These are phyloP conservation scores for Gari tellinella DNA, from an alignment of 2,888 invertebrate species.

Conservation along the genomic window DNA sequence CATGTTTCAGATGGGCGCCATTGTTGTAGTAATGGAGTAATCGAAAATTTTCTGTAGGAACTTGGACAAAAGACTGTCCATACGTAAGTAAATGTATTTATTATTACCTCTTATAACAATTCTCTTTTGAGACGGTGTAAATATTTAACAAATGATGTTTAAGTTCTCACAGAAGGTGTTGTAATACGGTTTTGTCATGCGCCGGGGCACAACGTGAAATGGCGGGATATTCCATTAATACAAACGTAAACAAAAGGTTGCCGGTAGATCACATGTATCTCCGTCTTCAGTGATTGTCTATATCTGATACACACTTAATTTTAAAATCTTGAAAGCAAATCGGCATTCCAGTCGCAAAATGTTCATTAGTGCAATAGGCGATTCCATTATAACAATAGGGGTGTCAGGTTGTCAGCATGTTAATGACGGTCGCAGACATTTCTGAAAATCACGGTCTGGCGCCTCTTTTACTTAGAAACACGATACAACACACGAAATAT, in stretches of 20 bases:
- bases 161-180: neutral
- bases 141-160: too few relatives aligned
- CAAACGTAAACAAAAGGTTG: too few relatives aligned
- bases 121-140: too few relatives aligned
- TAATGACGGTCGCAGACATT: too few relatives aligned
- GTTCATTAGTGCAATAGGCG: neutral
- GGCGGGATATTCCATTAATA: slow-evolving; percentile 51
- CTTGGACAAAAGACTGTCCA: too few relatives aligned
- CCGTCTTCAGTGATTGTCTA: neutral
- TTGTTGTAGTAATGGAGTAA: slow-evolving; percentile 19
- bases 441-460: too few relatives aligned
- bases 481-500: too few relatives aligned
- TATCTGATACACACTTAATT: neutral
- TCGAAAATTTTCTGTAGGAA: too few relatives aligned
- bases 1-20: slow-evolving; percentile 54
- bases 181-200: slow-evolving; percentile 33
- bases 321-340: neutral
- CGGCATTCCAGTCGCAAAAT: neutral
- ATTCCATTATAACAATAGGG: neutral
- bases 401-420: neutral
- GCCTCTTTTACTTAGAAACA: too few relatives aligned
- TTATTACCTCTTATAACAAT: too few relatives aligned
- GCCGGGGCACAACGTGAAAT: slow-evolving; percentile 30
- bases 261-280: too few relatives aligned
- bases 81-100: too few relatives aligned